Percentiles rank a stretch among this genome's conserved stretches.
phyloP scores from a whole-genome alignment of 2,113 vertebrate genomes.

The Callithrix jacchus region DNA sequence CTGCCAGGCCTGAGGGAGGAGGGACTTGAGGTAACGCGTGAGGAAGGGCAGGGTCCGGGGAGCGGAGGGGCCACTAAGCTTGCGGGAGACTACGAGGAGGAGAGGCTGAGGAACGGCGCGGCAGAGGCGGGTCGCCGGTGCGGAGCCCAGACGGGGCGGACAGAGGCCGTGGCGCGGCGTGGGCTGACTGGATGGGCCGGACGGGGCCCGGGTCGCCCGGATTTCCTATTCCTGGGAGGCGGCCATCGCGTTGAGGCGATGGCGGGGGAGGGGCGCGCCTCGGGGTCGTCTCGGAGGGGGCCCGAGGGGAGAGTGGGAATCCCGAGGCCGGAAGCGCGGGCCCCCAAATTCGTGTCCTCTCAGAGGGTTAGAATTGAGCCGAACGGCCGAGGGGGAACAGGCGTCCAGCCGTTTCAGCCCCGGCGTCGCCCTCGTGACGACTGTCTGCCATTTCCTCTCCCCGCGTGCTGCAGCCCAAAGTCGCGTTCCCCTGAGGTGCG shows the following conservation, averaged over 20 bases:
- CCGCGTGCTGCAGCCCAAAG: constrained; percentile 70
- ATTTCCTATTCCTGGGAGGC: too few species aligned
- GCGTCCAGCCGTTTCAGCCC: fast-evolving
- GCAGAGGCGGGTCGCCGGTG: neutral
- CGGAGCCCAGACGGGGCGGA: neutral
- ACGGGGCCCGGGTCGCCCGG: too few species aligned
- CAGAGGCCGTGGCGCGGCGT: too few species aligned
- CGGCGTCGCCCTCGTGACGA: neutral
- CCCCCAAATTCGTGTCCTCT: neutral
- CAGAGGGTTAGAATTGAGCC: neutral
- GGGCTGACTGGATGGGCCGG: neutral
- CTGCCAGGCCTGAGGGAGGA: constrained; percentile 47
- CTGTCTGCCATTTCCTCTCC: neutral
- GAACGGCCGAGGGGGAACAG: neutral
- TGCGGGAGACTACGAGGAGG: neutral
- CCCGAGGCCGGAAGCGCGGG: neutral
- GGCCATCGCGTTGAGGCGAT: too few species aligned
- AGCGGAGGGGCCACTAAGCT: neutral
- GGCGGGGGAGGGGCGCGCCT: too few species aligned
- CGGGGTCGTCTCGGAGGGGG: neutral
- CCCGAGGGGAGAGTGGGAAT: neutral
- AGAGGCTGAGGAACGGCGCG: neutral
- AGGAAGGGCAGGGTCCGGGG: neutral
- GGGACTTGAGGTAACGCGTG: constrained; percentile 22
- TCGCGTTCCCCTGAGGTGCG: constrained; percentile 73